Conservation (phyloP, 2,888 invertebrate genomes). For the Doris montereyensis region DNA sequence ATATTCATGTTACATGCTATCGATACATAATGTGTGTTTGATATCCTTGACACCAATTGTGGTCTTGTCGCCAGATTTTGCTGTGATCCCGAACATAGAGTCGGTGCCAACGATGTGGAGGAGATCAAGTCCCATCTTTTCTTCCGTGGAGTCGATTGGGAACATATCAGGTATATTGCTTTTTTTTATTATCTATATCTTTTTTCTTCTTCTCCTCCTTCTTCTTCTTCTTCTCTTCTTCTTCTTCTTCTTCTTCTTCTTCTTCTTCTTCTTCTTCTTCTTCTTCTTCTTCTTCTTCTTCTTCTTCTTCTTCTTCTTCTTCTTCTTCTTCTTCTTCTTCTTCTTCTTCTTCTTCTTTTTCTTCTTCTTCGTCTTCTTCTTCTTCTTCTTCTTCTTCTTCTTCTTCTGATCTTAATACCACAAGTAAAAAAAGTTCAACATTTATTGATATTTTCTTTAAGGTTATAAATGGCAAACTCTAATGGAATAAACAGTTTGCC, state of each 20-base stretch:
- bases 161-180: constrained; percentile 87
- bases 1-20: too few relatives aligned
- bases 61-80: too few relatives aligned
- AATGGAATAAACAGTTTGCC: too few relatives aligned
- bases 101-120: constrained; percentile 90
- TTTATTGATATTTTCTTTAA: too few relatives aligned
- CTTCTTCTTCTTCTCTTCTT: neutral
- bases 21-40: too few relatives aligned
- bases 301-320: neutral
- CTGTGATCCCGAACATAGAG: constrained; percentile 93
- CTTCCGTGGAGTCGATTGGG: constrained; percentile 97
- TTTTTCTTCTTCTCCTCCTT: neutral
- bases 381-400: neutral
- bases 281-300: neutral
- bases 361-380: neutral
- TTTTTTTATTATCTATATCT: neutral
- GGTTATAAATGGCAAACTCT: too few relatives aligned
- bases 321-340: neutral
- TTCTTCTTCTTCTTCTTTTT: neutral
- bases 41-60: too few relatives aligned
- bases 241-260: neutral
- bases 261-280: neutral
- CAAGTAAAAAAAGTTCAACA: too few relatives aligned
- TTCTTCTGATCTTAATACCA: too few relatives aligned
- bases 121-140: constrained; percentile 93